Conservation (phyloP, 2,888 invertebrate genomes). For the Ditylenchus weischeri region DNA sequence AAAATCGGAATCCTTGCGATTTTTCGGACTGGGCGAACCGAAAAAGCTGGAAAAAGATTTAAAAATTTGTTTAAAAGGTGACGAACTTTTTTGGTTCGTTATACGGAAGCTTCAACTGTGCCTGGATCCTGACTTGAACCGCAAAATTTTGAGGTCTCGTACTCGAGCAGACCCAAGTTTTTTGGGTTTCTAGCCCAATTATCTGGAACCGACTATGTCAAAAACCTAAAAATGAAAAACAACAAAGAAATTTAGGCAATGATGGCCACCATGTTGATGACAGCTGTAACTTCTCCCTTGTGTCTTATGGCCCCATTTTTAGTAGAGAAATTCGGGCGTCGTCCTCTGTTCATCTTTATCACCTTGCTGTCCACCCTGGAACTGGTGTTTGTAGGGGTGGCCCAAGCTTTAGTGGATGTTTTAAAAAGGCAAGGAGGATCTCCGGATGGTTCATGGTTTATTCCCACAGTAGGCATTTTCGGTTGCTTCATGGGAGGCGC, state of each 20-base stretch:
- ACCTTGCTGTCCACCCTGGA: conserved; percentile 44
- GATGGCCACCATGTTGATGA: conserved; percentile 37
- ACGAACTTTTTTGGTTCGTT: too few species aligned
- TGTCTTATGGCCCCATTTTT: conserved; percentile 44
- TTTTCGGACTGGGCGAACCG: too few species aligned
- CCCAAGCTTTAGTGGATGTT: conserved; percentile 40
- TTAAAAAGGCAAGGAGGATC: conserved; percentile 3
- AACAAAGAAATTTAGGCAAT: conserved; percentile 34
- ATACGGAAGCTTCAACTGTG: too few species aligned
- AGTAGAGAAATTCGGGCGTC: conserved; percentile 45
- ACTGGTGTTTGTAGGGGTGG: conserved; percentile 41
- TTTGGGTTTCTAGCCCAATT: too few species aligned
- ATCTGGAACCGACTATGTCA: too few species aligned
- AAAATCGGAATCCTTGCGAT: too few species aligned
- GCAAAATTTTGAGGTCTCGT: too few species aligned
- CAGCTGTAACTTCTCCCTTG: conserved; percentile 42
- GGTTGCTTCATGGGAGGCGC: conserved; percentile 41
- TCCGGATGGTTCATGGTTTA: conserved; percentile 2
- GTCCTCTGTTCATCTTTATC: conserved; percentile 46
- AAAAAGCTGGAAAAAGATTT: too few species aligned
- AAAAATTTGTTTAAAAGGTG: too few species aligned
- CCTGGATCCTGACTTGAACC: too few species aligned
- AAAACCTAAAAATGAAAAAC: not conserved
- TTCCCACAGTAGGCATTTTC: conserved; percentile 28
- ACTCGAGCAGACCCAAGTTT: too few species aligned